Evolutionary conservation across 2,888 invertebrate genomes (phyloP).

Genomic region (Alitta virens): DNA sequence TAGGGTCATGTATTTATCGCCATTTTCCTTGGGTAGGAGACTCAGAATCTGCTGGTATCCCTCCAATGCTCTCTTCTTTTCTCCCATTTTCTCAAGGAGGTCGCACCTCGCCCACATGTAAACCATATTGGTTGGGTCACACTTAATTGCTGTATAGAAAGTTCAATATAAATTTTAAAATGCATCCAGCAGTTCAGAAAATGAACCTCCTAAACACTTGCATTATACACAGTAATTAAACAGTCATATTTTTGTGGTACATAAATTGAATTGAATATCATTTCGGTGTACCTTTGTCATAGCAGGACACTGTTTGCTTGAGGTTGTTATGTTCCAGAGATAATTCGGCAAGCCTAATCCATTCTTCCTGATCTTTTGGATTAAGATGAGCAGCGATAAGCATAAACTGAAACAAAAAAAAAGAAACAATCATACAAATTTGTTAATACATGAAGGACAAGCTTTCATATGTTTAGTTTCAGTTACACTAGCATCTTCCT

Average conservation of each 20-base stretch:
- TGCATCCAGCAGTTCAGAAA: background rate
- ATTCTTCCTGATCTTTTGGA: constrained; percentile 77
- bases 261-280: too few relatives aligned
- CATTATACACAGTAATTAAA: too few relatives aligned
- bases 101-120: constrained; percentile 73
- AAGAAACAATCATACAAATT: too few relatives aligned
- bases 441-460: too few relatives aligned
- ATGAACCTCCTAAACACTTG: too few relatives aligned
- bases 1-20: constrained; percentile 42
- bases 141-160: constrained; percentile 72
- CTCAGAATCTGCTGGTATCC: constrained; percentile 75
- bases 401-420: constrained; percentile 64
- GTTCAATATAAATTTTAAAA: background rate
- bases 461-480: too few relatives aligned
- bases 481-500: too few relatives aligned
- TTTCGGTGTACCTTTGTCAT: constrained; percentile 67
- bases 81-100: constrained; percentile 67
- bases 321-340: constrained; percentile 72
- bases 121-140: constrained; percentile 70
- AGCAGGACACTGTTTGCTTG: constrained; percentile 79
- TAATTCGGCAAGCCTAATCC: constrained; percentile 80
- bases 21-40: constrained; percentile 38
- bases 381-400: constrained; percentile 82
- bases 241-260: too few relatives aligned
- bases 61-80: constrained; percentile 64